Evolutionary conservation across 2,113 vertebrate species (phyloP).

Genomic region (Lepisosteus oculatus): DNA sequence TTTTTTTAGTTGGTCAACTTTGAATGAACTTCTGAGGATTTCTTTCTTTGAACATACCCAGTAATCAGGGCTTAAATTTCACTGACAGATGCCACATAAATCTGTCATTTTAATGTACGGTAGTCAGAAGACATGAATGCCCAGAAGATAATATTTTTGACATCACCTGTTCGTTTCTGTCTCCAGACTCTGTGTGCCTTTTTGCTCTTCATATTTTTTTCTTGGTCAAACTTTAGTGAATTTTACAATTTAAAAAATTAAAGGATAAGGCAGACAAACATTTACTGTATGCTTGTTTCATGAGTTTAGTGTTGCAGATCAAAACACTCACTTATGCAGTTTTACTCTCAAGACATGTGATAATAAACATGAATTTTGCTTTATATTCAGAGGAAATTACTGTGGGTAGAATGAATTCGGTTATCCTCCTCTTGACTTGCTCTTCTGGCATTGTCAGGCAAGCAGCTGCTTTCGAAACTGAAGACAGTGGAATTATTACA

Average conservation of each 20-base stretch:
- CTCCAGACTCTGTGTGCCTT: not conserved
- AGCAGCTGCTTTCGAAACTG: not conserved
- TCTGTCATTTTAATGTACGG: conserved; percentile 51
- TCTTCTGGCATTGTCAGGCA: not conserved
- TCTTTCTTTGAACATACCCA: conserved; percentile 41
- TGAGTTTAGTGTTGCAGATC: too few relatives aligned
- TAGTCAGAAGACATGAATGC: conserved; percentile 61
- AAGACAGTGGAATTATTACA: too few relatives aligned
- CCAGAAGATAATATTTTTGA: conserved; percentile 54
- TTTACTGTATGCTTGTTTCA: too few relatives aligned
- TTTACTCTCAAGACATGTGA: too few relatives aligned
- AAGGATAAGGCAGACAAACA: too few relatives aligned
- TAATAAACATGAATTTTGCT: too few relatives aligned
- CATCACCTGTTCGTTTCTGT: conserved; percentile 59
- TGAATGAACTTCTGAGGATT: conserved; percentile 30
- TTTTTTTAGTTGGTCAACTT: conserved; percentile 45
- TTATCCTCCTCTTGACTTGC: not conserved
- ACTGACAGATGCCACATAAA: conserved; percentile 45
- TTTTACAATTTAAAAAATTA: too few relatives aligned
- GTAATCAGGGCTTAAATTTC: conserved; percentile 42
- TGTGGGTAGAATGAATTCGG: too few relatives aligned
- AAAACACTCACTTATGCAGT: too few relatives aligned
- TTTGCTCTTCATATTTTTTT: too few relatives aligned
- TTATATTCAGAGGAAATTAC: too few relatives aligned
- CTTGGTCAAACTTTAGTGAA: too few relatives aligned